Evolutionary conservation across 2,113 vertebrate species (phyloP), one percentile per base, ranked within the genome.

Genomic region (Corvus cornix): DNA sequence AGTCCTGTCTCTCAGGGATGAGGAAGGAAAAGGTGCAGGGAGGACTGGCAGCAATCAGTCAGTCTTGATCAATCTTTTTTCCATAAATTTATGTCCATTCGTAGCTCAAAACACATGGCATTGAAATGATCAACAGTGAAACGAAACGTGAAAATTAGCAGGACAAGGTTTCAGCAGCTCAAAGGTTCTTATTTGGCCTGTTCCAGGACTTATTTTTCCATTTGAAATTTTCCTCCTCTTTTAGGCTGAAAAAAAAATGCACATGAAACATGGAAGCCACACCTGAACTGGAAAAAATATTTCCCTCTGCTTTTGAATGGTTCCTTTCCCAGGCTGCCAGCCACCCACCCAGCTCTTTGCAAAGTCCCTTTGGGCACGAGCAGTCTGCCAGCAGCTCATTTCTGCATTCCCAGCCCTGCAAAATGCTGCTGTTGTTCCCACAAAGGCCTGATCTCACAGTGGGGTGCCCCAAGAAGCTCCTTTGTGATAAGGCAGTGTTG

Each of bases 241-340:
- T 72, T 51, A 37, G 12, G 19, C 39, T 67, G 59, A 70, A 76
- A 51, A 27, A 51, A 18, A 75, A 55, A 49, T 9, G 52, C 23
- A 30, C 20, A 14, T 58, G 33, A 75, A 93, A 78, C 73, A 84
- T 63, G 56, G 59, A 96, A 95, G 78, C 46, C 43, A 75, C 80
- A 96, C 87, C 95, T 95, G 80, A 95, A 59, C 21, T 81, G 60
- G 68, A 78, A 87, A 88, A 84, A 82, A 55, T 31, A 77, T 78
- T 89, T 94, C n/a, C 56, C 35, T 75, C 39, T 93, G 56, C 44
- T 75, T 94, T 74, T 46, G 66, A 93, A 89, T 78, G 68, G 33
- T 64, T 95, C 51, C 48, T 91, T 95, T 87, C 39, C 52, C 91
- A 87, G 83, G 68, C 83, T 93, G 72, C 53, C 92, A 94, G 31